phyloP scores from a whole-genome alignment of 2,113 vertebrate species.

The Plecotus auritus region DNA sequence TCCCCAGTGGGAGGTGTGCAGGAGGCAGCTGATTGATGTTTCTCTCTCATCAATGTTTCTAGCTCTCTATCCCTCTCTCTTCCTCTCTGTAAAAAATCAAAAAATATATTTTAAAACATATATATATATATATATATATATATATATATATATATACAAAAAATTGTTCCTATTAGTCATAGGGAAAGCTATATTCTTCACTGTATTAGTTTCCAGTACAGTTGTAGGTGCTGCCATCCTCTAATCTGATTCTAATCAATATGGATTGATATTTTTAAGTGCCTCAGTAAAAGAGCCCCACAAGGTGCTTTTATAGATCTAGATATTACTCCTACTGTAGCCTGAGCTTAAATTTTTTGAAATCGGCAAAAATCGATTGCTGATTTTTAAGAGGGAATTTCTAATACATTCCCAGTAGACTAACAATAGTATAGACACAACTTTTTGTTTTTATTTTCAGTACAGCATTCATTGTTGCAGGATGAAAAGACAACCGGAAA shows the following conservation, averaged over 20 bases:
- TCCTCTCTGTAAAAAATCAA: no score
- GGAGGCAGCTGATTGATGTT: no score
- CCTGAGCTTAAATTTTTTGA: background rate
- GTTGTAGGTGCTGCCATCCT: background rate
- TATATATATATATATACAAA: no score
- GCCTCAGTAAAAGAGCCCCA: conserved; percentile 2
- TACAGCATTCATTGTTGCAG: background rate
- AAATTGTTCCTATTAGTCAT: background rate
- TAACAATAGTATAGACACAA: background rate
- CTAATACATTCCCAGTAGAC: background rate
- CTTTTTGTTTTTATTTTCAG: background rate
- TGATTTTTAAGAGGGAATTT: background rate
- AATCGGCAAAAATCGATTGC: background rate
- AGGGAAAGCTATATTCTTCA: background rate
- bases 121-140: no score
- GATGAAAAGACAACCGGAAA: background rate
- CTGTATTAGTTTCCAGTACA: background rate
- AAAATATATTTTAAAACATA: no score
- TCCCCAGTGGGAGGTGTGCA: no score
- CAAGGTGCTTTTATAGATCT: background rate
- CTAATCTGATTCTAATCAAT: conserved; percentile 22
- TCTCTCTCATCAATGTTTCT: no score
- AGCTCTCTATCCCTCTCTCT: no score
- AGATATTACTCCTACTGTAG: background rate
- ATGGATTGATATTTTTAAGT: background rate